phyloP scores from a whole-genome alignment of 2,113 vertebrate genomes.

The Pachyramphus minor region DNA sequence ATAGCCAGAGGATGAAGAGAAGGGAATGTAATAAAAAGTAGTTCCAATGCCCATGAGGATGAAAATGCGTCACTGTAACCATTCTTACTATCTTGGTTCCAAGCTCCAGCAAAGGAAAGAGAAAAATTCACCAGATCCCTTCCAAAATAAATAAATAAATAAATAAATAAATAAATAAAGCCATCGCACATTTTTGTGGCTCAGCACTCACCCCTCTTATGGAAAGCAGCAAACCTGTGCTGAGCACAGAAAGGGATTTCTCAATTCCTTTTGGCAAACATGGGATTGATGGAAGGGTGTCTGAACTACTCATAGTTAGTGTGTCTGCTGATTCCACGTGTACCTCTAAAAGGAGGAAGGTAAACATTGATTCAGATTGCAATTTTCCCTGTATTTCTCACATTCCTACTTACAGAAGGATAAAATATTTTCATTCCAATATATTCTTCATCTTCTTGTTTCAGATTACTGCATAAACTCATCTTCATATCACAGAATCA shows the following conservation, averaged over 20 bases:
- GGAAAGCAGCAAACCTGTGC: neutral
- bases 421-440: neutral
- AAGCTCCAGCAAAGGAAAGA: neutral
- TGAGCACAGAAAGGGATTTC: neutral
- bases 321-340: rapidly evolving
- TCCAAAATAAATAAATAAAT: neutral
- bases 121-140: neutral
- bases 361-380: neutral
- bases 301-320: rapidly evolving
- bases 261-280: neutral
- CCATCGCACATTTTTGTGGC: neutral
- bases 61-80: neutral
- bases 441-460: neutral
- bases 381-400: neutral
- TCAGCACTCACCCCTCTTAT: neutral
- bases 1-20: neutral
- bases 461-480: neutral
- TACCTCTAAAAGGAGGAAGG: neutral
- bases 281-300: rapidly evolving
- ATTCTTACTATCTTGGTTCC: neutral
- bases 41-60: neutral
- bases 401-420: neutral
- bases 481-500: neutral
- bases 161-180: neutral
- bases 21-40: neutral